Evolutionary conservation across 2,113 vertebrate genomes (phyloP).

Genomic region (Taurulus bubalis): DNA sequence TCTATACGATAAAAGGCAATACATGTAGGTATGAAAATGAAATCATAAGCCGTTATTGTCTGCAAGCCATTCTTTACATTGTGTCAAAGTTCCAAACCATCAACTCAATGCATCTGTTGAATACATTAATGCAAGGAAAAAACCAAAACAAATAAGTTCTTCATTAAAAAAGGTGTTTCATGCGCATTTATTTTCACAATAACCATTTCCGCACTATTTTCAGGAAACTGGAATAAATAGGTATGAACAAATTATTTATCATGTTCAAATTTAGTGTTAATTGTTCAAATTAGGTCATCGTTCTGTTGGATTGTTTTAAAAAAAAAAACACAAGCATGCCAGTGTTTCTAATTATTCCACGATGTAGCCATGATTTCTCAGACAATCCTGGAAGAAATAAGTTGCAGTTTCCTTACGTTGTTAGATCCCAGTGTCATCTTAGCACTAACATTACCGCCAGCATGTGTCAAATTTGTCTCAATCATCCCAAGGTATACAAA

Average conservation of each 20-base stretch:
- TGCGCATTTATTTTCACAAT: not conserved
- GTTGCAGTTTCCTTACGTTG: not conserved
- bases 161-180: constrained; percentile 30
- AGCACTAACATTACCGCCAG: not conserved
- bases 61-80: constrained; percentile 11
- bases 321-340: not conserved
- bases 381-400: not conserved
- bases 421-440: not conserved
- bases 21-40: not conserved
- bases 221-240: constrained; percentile 3
- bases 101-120: constrained; percentile 5
- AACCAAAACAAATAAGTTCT: constrained; percentile 5
- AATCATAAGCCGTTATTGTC: constrained; percentile 6
- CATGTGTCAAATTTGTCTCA: not conserved
- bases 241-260: not conserved
- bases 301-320: not conserved
- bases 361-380: not conserved
- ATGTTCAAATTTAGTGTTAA: not conserved
- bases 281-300: not conserved
- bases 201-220: constrained; percentile 1
- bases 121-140: not conserved
- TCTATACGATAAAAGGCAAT: constrained; percentile 5
- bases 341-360: not conserved
- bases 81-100: constrained; percentile 7
- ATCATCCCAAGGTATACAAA: constrained; percentile 1